phyloP scores from a whole-genome alignment of 2,888 invertebrate genomes.

The Mesochorus sp. region DNA sequence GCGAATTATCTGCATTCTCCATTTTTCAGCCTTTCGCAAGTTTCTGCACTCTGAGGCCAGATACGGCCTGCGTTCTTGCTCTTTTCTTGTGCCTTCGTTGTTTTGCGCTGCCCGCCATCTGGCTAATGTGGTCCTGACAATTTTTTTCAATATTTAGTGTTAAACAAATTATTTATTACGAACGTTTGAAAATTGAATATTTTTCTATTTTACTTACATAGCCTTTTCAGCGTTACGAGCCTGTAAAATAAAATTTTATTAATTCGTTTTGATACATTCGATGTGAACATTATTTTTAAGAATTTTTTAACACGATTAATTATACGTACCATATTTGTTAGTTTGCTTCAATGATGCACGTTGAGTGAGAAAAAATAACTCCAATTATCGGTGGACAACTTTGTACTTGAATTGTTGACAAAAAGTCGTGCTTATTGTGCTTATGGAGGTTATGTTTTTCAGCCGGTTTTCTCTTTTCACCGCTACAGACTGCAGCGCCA shows the following conservation, averaged over 20 bases:
- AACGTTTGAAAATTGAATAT: not conserved
- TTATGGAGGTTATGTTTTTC: no score
- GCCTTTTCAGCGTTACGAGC: constrained; percentile 99
- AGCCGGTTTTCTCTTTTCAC: no score
- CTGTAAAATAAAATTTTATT: constrained; percentile 82
- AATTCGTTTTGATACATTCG: no score
- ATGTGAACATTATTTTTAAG: no score
- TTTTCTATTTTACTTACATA: constrained; percentile 88
- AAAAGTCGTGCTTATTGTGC: no score
- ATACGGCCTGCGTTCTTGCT: constrained; percentile 94
- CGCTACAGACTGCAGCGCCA: no score
- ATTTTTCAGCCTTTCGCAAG: constrained; percentile 96
- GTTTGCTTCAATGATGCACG: no score
- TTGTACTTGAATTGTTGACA: no score
- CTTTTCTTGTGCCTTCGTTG: constrained; percentile 91
- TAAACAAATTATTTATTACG: not conserved
- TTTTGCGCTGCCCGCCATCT: constrained; percentile 99
- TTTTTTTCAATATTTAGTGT: not conserved
- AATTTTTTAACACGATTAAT: no score
- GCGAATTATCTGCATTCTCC: constrained; percentile 97
- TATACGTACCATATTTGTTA: no score
- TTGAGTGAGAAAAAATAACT: no score
- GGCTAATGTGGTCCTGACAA: constrained; percentile 95
- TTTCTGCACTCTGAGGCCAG: constrained; percentile 97
- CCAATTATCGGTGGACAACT: no score